These are phyloP conservation scores for Platynereis dumerilii DNA, from an alignment of 2,888 invertebrate species.

Conservation along the genomic window DNA sequence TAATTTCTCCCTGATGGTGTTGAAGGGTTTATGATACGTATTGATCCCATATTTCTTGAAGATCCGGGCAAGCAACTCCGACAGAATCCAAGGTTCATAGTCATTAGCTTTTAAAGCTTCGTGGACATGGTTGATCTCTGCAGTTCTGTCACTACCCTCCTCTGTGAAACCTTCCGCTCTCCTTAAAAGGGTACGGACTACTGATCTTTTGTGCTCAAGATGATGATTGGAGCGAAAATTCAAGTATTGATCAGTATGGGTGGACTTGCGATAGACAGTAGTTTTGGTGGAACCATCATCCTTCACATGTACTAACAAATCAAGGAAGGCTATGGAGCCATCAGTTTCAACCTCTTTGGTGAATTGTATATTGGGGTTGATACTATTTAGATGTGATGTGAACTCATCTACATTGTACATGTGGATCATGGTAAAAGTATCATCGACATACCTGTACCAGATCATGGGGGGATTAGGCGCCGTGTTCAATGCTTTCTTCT, in stretches of 20 bases:
- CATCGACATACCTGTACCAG: not conserved
- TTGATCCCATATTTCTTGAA: no score
- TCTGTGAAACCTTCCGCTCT: not conserved
- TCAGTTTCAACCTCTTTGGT: slow-evolving; percentile 10
- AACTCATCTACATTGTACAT: not conserved
- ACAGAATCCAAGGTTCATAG: no score
- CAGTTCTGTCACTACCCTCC: no score
- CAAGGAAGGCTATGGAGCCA: slow-evolving; percentile 7
- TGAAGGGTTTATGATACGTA: no score
- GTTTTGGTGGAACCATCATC: slow-evolving; percentile 13
- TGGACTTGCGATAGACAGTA: not conserved
- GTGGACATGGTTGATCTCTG: no score
- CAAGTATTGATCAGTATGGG: slow-evolving; percentile 4
- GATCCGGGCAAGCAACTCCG: no score
- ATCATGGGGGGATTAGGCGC: not conserved
- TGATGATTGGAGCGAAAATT: not conserved
- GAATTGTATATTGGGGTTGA: slow-evolving; percentile 13
- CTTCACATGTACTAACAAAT: not conserved
- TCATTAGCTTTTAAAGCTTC: no score
- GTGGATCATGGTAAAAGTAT: not conserved
- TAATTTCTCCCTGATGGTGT: no score
- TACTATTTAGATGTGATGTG: slow-evolving; percentile 5
- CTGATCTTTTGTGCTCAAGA: slow-evolving; percentile 3
- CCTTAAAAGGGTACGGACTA: not conserved
- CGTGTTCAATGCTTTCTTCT: slow-evolving; percentile 6